phyloP scores from a whole-genome alignment of 2,888 invertebrate species.

The Chaitophorus viminalis region DNA sequence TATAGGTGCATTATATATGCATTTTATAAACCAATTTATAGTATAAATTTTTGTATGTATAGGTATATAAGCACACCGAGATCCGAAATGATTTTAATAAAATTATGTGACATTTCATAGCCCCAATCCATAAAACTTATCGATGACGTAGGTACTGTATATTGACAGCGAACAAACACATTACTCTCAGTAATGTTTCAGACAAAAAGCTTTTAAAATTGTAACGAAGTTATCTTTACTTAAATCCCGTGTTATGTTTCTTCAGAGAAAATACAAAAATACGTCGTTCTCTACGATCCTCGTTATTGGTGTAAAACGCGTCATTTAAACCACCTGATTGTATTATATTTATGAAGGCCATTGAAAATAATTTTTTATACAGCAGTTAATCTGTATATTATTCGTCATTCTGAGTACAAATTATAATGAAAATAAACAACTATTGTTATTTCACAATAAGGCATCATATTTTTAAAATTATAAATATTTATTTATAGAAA shows the following conservation, averaged over 20 bases:
- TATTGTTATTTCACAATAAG: too few species aligned
- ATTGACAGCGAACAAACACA: not conserved
- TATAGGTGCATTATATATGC: not conserved
- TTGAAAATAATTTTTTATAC: not conserved
- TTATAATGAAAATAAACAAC: not conserved
- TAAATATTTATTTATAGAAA: too few species aligned
- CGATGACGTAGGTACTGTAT: not conserved
- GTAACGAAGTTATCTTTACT: not conserved
- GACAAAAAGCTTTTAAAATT: not conserved
- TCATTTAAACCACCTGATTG: not conserved
- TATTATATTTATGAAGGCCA: not conserved
- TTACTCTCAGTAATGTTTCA: not conserved
- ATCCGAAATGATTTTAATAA: not conserved
- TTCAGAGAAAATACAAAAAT: not conserved
- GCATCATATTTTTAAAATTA: too few species aligned
- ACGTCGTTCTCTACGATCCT: not conserved
- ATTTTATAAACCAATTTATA: not conserved
- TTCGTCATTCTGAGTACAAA: not conserved
- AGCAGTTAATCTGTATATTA: too few species aligned
- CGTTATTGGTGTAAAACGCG: not conserved
- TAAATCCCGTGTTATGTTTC: not conserved
- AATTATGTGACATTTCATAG: not conserved
- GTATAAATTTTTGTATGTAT: not conserved
- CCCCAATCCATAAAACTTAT: not conserved
- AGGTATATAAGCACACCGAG: not conserved